Percentiles rank a stretch among this genome's conserved stretches.
These are phyloP conservation scores for Microcebus murinus DNA, from an alignment of 2,113 vertebrate species.

Conservation along the genomic window DNA sequence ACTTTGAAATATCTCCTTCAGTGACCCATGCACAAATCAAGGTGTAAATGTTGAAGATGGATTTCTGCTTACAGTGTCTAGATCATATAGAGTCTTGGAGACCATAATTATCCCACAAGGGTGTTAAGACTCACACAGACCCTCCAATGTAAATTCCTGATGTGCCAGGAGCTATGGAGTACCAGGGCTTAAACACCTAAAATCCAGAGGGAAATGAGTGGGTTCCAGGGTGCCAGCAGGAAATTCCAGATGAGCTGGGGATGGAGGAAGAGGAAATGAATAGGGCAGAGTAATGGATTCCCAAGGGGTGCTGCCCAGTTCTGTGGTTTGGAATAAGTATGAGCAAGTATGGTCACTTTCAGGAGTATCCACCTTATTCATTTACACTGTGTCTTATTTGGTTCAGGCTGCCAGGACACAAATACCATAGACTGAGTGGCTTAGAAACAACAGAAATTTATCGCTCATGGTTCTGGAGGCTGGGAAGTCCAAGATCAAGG, in stretches of 20 bases:
- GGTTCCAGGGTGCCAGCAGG: accelerated
- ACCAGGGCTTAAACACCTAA: not conserved
- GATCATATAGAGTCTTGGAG: not conserved
- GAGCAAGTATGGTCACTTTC: not conserved
- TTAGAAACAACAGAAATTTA: not conserved
- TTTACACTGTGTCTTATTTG: no score
- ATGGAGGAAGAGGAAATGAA: not conserved
- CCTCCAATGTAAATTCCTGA: not conserved
- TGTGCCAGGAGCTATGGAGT: no score
- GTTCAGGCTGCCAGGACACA: not conserved
- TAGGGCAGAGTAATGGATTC: not conserved
- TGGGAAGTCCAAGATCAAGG: not conserved
- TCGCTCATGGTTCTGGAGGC: not conserved
- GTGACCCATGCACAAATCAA: not conserved
- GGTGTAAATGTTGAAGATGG: not conserved
- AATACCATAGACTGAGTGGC: not conserved
- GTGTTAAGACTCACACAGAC: not conserved
- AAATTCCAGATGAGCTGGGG: not conserved
- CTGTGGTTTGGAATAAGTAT: not conserved
- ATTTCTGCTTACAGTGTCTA: not conserved
- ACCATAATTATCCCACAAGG: not conserved
- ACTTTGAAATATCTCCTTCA: not conserved
- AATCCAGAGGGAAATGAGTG: not conserved
- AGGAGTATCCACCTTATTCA: not conserved
- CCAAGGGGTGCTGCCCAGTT: not conserved